Base-by-base conservation (phyloP, 2,113 vertebrate species). In the Lonchura striata region DNA sequence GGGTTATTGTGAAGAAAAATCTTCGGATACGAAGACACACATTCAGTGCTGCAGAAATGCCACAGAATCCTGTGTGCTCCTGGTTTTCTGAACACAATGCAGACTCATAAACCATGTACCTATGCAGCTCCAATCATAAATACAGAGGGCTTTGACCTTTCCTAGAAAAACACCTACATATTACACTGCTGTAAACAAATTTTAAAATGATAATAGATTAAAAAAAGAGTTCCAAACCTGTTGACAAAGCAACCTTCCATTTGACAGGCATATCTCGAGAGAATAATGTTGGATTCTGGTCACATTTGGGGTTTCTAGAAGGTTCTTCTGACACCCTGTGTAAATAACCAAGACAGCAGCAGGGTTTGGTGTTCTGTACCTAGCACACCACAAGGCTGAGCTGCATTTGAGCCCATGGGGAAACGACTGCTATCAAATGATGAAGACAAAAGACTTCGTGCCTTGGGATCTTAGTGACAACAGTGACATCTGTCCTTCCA, bases 271-370 rank as follows among this genome's bases (percentile, higher is more conserved):
- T 82, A 47, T 78, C 70, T 84, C 33, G 15, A 85, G 69, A 81
- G 79, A 94, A 80, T 27, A 33, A 11, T 77, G 86, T 78, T 85
- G 68, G 63, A 88, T 96, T 96, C 81, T 1, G 8, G 57, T 71
- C 88, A 64, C 33, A 64, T 77, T 25, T 82, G 25, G 31, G 49
- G 25, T 90, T 95, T 95, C 85, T 92, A 24, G 81, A 95, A 93
- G 72, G 69, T 93, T 84, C 74, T 95, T 92, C 49, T 69, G 86
- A 88, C 85, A 94, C 27, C 24, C 59, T 95, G 50, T 4, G 5
- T 95, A 94, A 96, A 97, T 95, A 76, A 88, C 59, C 76, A 97
- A 94, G 94, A 75, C 49, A 81, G 75, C 69, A 93, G 86, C 74
- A 88, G 87, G 57, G 50, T 90, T 80, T 57, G 37, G 50, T 95